phyloP scores from a whole-genome alignment of 2,888 invertebrate species.

The Ganaspis brasiliensis region DNA sequence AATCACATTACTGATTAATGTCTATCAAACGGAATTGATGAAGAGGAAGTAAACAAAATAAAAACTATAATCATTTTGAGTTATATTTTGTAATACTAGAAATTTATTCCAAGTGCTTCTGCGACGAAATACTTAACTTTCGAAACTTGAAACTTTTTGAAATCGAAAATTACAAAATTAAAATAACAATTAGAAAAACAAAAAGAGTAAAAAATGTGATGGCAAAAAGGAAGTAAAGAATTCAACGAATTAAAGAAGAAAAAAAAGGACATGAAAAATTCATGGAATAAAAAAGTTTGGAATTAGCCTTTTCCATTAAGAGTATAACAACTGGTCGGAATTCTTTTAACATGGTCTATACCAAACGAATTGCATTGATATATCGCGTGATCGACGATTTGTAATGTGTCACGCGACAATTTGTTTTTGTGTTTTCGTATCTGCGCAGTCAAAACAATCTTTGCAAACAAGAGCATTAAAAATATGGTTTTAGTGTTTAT shows the following conservation, averaged over 20 bases:
- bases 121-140: no score
- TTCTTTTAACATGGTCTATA: not conserved
- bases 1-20: constrained; percentile 12
- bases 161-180: no score
- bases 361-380: constrained; percentile 14
- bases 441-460: not conserved
- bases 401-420: constrained; percentile 23
- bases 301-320: constrained; percentile 4
- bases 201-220: no score
- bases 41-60: not conserved
- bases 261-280: not conserved
- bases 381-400: constrained; percentile 21
- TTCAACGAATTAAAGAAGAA: no score
- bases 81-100: no score
- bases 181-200: no score
- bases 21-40: not conserved
- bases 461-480: not conserved
- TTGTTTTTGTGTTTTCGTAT: constrained; percentile 13
- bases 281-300: not conserved
- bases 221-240: no score
- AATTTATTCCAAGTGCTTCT: no score
- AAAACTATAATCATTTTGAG: no score
- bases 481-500: no score
- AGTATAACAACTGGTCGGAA: not conserved
- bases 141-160: no score